These are phyloP conservation scores for Augochlorella aurata DNA, from an alignment of 2,888 invertebrate species.

Conservation along the genomic window DNA sequence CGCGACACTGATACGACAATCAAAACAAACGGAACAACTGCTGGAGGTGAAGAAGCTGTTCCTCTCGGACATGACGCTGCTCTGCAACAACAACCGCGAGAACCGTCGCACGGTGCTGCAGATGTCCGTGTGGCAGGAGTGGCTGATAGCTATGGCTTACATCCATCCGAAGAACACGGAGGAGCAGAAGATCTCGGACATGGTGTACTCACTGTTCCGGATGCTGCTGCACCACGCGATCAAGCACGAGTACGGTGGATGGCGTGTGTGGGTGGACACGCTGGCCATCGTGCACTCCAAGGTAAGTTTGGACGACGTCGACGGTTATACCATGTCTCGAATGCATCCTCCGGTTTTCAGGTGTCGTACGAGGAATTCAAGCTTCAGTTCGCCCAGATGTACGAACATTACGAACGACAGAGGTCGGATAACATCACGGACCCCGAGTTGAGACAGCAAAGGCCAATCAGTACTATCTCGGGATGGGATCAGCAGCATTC, in stretches of 20 bases:
- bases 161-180: constrained; percentile 97
- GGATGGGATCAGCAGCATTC: constrained; percentile 91
- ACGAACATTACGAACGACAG: constrained; percentile 96
- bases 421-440: constrained; percentile 97
- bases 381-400: constrained; percentile 98
- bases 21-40: constrained; percentile 95
- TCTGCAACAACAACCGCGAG: constrained; percentile 98
- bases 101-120: constrained; percentile 98
- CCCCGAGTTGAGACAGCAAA: constrained; percentile 94
- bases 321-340: neutral
- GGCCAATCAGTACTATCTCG: constrained; percentile 97
- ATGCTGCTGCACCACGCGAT: constrained; percentile 99
- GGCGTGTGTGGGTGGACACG: constrained; percentile 99
- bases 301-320: constrained; percentile 83
- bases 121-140: constrained; percentile 99
- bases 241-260: constrained; percentile 99
- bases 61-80: constrained; percentile 98
- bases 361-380: constrained; percentile 99
- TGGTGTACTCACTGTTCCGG: constrained; percentile 98
- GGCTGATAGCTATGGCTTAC: constrained; percentile 99
- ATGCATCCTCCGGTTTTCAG: constrained; percentile 82
- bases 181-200: constrained; percentile 97
- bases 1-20: constrained; percentile 97
- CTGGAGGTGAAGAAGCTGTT: constrained; percentile 97
- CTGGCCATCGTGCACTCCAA: constrained; percentile 99